These are phyloP conservation scores for Venturia canescens DNA, from an alignment of 1,140 invertebrate genomes.

Conservation along the genomic window DNA sequence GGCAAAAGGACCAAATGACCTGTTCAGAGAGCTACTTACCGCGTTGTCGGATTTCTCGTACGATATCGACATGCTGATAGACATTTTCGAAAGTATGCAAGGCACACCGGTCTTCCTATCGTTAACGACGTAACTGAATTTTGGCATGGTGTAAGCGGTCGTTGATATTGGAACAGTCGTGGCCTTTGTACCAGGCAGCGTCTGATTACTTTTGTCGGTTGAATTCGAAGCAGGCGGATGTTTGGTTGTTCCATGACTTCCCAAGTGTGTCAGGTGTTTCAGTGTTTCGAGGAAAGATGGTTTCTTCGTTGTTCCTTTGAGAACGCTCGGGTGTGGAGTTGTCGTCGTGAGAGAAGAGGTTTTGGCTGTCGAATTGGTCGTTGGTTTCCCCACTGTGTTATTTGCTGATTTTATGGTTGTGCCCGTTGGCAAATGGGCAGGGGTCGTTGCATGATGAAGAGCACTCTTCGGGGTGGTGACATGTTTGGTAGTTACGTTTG, in stretches of 20 bases:
- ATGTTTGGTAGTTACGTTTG: not conserved
- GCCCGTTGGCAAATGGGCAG: not conserved
- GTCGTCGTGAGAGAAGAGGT: not conserved
- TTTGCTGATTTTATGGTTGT: not conserved
- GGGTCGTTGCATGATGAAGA: not conserved
- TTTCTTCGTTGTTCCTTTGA: not conserved
- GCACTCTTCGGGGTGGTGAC: not conserved
- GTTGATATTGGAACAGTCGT: not conserved
- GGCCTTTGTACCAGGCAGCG: not conserved
- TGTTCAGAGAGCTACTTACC: constrained; percentile 38
- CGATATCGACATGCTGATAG: constrained; percentile 41
- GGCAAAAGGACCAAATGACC: not conserved
- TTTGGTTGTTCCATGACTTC: not conserved
- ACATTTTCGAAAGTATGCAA: constrained; percentile 57
- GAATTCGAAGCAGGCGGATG: not conserved
- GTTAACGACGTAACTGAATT: constrained; percentile 48
- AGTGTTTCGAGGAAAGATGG: not conserved
- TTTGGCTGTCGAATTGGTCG: not conserved
- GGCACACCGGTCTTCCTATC: not conserved
- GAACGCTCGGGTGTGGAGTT: not conserved
- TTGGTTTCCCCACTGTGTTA: not conserved
- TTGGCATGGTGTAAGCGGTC: not conserved
- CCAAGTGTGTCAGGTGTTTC: not conserved
- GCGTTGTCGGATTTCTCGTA: constrained; percentile 33
- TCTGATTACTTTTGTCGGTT: not conserved